Percentiles rank a stretch among this genome's conserved stretches.
Evolutionary conservation across 2,888 invertebrate genomes (phyloP).

Genomic region (Tricholauxania praeusta): DNA sequence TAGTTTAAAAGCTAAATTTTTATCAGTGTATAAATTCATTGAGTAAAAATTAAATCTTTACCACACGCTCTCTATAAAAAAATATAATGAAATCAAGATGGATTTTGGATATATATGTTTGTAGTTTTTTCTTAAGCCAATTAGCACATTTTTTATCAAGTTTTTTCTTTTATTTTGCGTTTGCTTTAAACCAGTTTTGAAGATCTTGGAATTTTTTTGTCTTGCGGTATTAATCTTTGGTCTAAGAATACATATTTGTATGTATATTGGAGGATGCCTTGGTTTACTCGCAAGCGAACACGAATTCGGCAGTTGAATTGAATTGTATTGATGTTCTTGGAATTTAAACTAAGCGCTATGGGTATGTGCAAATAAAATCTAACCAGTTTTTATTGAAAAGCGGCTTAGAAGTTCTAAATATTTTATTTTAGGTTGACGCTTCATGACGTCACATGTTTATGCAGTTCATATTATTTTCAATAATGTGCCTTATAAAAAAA

Average conservation of each 20-base stretch:
- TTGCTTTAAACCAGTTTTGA: constrained; percentile 27
- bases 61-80: background rate
- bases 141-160: constrained; percentile 37
- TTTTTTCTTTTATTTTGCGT: constrained; percentile 13
- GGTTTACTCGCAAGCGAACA: too few relatives aligned
- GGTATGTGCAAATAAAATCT: too few relatives aligned
- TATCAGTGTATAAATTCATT: background rate
- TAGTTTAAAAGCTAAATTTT: background rate
- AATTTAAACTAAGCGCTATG: background rate
- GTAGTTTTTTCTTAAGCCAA: constrained; percentile 33
- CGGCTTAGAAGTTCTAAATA: too few relatives aligned
- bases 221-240: too few relatives aligned
- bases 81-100: constrained; percentile 1
- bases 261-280: too few relatives aligned
- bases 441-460: too few relatives aligned
- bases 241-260: too few relatives aligned
- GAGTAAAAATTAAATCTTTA: background rate
- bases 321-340: constrained; percentile 15
- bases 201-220: constrained; percentile 8
- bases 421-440: too few relatives aligned
- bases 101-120: background rate
- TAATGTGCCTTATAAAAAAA: too few relatives aligned
- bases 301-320: too few relatives aligned
- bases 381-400: too few relatives aligned
- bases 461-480: too few relatives aligned